These are phyloP conservation scores for Spinus olivaceus DNA, from an alignment of 2,797 vertebrate species.

Conservation along the genomic window DNA sequence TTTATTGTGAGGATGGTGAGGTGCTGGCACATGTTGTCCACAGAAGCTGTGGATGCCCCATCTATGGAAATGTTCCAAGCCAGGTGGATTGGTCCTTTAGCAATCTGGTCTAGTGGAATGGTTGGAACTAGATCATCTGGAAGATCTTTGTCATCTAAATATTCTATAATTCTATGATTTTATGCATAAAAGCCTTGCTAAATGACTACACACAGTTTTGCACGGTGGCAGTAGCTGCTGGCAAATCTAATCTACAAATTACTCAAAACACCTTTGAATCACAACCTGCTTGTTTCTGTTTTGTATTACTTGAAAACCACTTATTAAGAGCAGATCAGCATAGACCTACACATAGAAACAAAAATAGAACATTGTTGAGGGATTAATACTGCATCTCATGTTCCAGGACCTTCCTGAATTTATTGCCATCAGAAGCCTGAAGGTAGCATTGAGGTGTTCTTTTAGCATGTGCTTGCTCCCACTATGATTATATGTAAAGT, in stretches of 20 bases:
- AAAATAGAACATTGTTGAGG: not conserved
- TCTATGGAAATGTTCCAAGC: not conserved
- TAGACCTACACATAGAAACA: not conserved
- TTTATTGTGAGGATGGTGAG: not conserved
- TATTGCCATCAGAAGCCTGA: not conserved
- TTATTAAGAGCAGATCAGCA: not conserved
- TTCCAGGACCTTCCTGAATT: not conserved
- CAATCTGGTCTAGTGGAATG: not conserved
- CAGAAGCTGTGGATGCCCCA: not conserved
- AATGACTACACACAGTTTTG: not conserved
- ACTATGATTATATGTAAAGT: not conserved
- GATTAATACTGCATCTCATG: not conserved
- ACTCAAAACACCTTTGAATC: not conserved
- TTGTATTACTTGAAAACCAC: not conserved
- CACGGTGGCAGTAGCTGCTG: not conserved
- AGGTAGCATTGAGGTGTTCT: not conserved
- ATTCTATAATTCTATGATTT: not conserved
- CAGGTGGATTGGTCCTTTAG: not conserved
- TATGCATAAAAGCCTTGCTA: not conserved
- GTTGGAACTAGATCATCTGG: not conserved
- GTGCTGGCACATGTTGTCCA: not conserved
- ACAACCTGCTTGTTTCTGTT: not conserved
- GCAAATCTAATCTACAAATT: not conserved
- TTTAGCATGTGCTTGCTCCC: not conserved
- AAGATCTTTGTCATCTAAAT: not conserved